Percentiles rank a stretch among this genome's conserved stretches.
These are phyloP conservation scores for Scaptomyza reducta DNA, from an alignment of 2,888 invertebrate genomes.

Conservation along the genomic window DNA sequence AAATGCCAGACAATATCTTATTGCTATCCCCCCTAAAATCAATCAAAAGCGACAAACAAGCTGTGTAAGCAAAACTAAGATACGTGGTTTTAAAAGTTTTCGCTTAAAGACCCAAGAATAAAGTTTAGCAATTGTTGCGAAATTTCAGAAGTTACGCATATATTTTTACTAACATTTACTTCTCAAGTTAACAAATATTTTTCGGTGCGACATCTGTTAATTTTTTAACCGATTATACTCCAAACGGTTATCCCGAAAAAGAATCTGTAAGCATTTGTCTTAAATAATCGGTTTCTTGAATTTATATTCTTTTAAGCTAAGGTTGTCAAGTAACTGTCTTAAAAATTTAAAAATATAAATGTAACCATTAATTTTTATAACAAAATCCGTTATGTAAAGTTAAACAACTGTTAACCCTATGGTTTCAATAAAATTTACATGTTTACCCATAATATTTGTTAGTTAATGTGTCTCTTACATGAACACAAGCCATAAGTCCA, in stretches of 20 bases:
- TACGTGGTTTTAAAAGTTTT: conserved; percentile 4
- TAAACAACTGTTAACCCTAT: background rate
- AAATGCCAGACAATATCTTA: conserved; percentile 44
- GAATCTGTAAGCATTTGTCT: too few relatives aligned
- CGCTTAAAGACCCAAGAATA: conserved; percentile 6
- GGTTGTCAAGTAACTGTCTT: too few relatives aligned
- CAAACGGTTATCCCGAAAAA: too few relatives aligned
- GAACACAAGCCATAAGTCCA: background rate
- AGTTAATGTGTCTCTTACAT: conserved; percentile 2
- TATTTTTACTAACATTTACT: too few relatives aligned
- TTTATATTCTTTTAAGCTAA: too few relatives aligned
- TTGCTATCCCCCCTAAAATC: conserved; percentile 44
- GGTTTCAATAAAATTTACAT: background rate
- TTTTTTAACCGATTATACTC: background rate
- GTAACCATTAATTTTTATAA: too few relatives aligned
- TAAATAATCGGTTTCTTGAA: too few relatives aligned
- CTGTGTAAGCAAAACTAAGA: conserved; percentile 14
- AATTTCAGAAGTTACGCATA: too few relatives aligned
- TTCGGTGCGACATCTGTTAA: background rate
- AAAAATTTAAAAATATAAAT: too few relatives aligned
- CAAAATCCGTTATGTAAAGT: background rate
- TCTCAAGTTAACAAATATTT: too few relatives aligned
- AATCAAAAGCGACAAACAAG: conserved; percentile 64
- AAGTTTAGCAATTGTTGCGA: too few relatives aligned
- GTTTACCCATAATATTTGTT: background rate